Percentiles rank a stretch among this genome's conserved stretches.
phyloP scores from a whole-genome alignment of 2,888 invertebrate genomes.

The Temnothorax rugatulus region DNA sequence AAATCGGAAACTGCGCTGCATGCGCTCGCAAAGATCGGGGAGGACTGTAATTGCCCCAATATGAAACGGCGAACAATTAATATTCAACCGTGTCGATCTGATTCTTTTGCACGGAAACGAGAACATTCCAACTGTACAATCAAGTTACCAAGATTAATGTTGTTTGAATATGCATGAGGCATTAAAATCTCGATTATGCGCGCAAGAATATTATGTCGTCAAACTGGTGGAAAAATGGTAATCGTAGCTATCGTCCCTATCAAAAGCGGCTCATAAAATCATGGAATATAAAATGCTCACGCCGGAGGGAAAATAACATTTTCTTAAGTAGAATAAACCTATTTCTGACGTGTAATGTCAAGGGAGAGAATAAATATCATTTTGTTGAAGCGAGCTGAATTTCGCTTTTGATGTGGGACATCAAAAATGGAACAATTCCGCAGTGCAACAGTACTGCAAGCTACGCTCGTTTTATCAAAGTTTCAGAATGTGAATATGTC shows the following conservation, averaged over 20 bases:
- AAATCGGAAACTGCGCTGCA: slow-evolving; percentile 11
- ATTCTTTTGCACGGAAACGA: slow-evolving; percentile 13
- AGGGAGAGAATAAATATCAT: not conserved
- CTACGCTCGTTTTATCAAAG: not conserved
- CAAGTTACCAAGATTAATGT: not conserved
- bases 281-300: not conserved
- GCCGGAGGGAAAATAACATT: not conserved
- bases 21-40: not conserved
- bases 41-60: not conserved
- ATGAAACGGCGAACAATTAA: slow-evolving; percentile 40
- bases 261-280: not conserved
- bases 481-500: not conserved
- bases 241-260: not conserved
- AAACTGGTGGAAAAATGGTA: not conserved
- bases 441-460: not conserved
- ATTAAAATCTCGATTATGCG: not conserved
- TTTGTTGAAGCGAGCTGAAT: not conserved
- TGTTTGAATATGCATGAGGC: not conserved
- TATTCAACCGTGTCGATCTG: not conserved
- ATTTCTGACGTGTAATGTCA: not conserved
- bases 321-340: slow-evolving; percentile 12
- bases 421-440: slow-evolving; percentile 21
- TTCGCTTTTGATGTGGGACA: slow-evolving; percentile 27
- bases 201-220: not conserved
- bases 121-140: not conserved